Base-by-base conservation (phyloP, 2,797 vertebrate genomes). In the Catostomus latipinnis region DNA sequence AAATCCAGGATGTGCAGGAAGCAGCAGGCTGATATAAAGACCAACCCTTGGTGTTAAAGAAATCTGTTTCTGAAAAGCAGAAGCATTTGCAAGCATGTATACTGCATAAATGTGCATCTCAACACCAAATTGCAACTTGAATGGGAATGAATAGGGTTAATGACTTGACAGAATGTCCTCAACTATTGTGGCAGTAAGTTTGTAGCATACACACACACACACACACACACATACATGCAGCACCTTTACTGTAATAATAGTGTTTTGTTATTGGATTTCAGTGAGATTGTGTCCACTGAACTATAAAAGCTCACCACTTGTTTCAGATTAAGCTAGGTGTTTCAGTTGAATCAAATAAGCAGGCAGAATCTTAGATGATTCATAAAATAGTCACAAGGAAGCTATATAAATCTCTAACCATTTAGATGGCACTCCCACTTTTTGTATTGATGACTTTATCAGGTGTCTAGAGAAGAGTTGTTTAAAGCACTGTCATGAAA, bases 391-490 rank as follows among this genome's bases (percentile, higher is more conserved):
- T n/a, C 1, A 53, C 13, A 11, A 71, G 67, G 57, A 78, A 77
- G 13, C 45, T 6, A 10, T 76, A 67, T 76, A 67, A 57, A 67
- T 10, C 53, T 18, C 8, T 67, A 22, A n/a, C 8, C 14, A 56
- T n/a, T 52, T 6, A 12, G 18, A 6, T 52, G 76, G 9, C 56
- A 52, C 75, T 70, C 66, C 56, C 74, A 49, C 74, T 67, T 49
- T 76, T 6, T 69, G 16, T 54, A 10, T 53, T 57, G 4, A 62
- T 14, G 5, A 13, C 18, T 69, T 52, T 12, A 76, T 67, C 16
- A 34, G 46, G 18, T 43, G 67, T 78, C n/a, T 53, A 11, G 46
- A 61, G 14, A 9, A 16, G 18, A 70, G 8, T 53, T 0, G 1
- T 60, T 77, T 50, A 52, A 12, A 52, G 56, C 63, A 10, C 46